Evolutionary conservation across 37 sponge, comb jelly and placozoan species (phyloP), one percentile per base, ranked within the genome.

Genomic region (Bolinopsis microptera): DNA sequence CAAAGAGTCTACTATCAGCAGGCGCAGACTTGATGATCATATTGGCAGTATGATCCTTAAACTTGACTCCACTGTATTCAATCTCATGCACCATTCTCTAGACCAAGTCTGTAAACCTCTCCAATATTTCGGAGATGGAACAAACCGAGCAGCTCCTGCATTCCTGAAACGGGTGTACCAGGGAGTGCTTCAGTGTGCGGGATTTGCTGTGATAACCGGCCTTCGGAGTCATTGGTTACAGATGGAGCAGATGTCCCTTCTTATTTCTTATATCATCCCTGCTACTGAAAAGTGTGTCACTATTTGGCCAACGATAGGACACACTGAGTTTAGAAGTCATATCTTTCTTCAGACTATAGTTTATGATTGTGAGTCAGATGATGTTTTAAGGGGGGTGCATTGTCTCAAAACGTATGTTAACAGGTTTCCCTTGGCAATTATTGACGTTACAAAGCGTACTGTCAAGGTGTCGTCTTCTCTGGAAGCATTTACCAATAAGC

Each of bases 191-290:
- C 90, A 40, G 28, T 86, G 90, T 86, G 90, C 41, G 1, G 90
- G 90, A 28, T 41, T 25, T 27, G 38, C 61, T 40, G 25, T 41
- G 26, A 25, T 86, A 25, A 41, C 36, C 0, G 90, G 90, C 8
- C 18, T 40, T 8, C 22, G 30, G 0, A 13, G 36, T 9, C 61
- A 86, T 35, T n/a, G 23, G 90, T 9, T 24, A 26, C 41, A 86
- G 35, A 41, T 86, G 26, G 90, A 86, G 30, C 27, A 41, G 16
- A 34, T 86, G 41, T 24, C 61, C 26, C 41, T 41, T 3, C 32
- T 86, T 8, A 18, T 86, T 0, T 86, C 90, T 0, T 86, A 28
- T 48, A 86, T 86, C 48, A 86, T 86, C 61, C 61, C 90, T 0
- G 61, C 0, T 18, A 34, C 34, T 5, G 41, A 86, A 3, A 38